These are phyloP conservation scores for Sciurus carolinensis DNA, from an alignment of 2,797 vertebrate genomes.

Conservation along the genomic window DNA sequence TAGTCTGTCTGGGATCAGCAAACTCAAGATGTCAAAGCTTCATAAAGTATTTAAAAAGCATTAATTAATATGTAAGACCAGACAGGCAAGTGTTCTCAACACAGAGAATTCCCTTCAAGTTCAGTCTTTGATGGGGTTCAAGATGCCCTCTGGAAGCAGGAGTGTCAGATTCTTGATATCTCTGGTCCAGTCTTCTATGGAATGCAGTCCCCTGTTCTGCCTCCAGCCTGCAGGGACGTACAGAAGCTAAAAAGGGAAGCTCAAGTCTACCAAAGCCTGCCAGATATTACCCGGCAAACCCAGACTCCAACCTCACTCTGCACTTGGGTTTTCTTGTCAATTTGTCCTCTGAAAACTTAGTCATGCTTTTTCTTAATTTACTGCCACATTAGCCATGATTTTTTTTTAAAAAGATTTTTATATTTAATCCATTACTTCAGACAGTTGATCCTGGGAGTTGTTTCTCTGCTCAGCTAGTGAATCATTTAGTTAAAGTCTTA, in stretches of 20 bases:
- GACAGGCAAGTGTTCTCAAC: constrained; percentile 67
- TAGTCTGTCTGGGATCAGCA: not conserved
- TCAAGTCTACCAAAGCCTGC: not conserved
- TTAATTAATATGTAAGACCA: not conserved
- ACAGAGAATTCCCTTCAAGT: not conserved
- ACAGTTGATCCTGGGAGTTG: not conserved
- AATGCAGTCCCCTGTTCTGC: not conserved
- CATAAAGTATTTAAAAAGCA: not conserved
- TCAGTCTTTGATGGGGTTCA: not conserved
- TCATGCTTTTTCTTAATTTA: not conserved
- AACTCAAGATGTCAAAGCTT: not conserved
- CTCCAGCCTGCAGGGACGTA: not conserved
- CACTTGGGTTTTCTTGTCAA: not conserved
- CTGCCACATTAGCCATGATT: not conserved
- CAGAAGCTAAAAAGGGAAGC: not conserved
- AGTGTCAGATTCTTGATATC: not conserved
- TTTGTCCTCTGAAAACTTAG: not conserved
- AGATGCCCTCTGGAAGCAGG: not conserved
- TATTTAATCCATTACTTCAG: not conserved
- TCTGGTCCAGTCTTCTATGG: not conserved
- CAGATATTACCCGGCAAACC: not conserved
- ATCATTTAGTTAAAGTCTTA: not conserved
- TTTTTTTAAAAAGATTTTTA: not conserved
- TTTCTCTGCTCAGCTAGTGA: not conserved
- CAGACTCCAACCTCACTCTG: not conserved